Base-by-base conservation (phyloP, 2,797 vertebrate genomes). In the Macropus fuliginosus region DNA sequence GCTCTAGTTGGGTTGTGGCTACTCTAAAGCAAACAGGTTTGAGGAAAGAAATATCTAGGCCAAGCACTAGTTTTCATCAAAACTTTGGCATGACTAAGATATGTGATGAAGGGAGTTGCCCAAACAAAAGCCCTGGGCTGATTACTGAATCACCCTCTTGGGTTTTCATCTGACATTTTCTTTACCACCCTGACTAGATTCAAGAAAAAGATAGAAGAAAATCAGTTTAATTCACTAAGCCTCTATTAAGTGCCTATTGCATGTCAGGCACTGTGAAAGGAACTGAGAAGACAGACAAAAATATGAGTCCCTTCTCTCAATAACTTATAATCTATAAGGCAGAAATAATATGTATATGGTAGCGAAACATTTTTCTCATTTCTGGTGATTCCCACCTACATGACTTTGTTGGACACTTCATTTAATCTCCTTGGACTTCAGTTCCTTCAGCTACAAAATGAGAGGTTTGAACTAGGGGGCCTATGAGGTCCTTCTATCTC, bases 1-100 rank as follows among this genome's bases (percentile, higher is more conserved):
- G 94, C 2, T 2, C 94, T 94, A 91, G 54, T 24, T 95, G 96
- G 92, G 93, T 55, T 92, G 11, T 81, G 81, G 94, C 92, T 92
- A 29, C 29, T 95, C 91, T 92, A 94, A 92, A 89, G 92, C 34
- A 93, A 91, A 92, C 5, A 62, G 87, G 13, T 97, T 94, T 92
- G 2, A 89, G 62, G 91, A 40, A 95, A 96, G 93, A 93, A 91
- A 81, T 57, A 9, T 2, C 59, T 55, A 95, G 94, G 31, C 31
- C 13, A n/a, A 8, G 8, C 92, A 95, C 96, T 56, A 50, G n/a
- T 95, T 97, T 96, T 90, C 92, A 95, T 91, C 87, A 93, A 81
- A 94, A 89, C 91, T 55, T 92, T 90, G 93, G 54, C 91, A 46
- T 81, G 14, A 46, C 46, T 57, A 62, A 91, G 55, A 10, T 54